These are phyloP conservation scores for Ridgeia piscesae DNA, from an alignment of 1,140 invertebrate genomes.

Conservation along the genomic window DNA sequence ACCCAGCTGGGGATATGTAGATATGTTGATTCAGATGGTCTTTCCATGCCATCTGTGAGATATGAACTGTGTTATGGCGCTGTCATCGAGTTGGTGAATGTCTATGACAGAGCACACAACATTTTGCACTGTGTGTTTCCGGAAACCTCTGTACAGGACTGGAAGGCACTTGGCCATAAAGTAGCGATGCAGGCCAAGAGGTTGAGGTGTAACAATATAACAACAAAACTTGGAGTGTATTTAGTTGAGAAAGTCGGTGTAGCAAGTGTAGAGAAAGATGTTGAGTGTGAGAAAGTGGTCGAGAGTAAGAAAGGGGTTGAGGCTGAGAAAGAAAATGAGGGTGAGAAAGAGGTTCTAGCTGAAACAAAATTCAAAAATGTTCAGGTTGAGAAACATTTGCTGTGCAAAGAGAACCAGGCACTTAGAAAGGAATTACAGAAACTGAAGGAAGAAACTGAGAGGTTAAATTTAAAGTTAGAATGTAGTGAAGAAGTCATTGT, in stretches of 20 bases:
- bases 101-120: not conserved
- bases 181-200: not conserved
- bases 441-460: constrained; percentile 7
- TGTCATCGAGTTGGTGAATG: not conserved
- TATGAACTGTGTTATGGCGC: constrained; percentile 2
- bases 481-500: not conserved
- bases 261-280: not conserved
- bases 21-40: not conserved
- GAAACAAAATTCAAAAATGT: too few species aligned
- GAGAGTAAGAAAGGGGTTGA: too few species aligned
- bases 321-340: too few species aligned
- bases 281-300: too few species aligned
- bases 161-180: constrained; percentile 1
- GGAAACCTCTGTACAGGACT: not conserved
- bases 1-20: not conserved
- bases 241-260: constrained; percentile 10
- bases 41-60: constrained; percentile 15
- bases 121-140: constrained; percentile 10
- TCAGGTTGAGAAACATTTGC: too few species aligned
- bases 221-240: constrained; percentile 11
- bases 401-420: not conserved
- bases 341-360: too few species aligned
- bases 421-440: not conserved
- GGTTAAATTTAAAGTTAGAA: constrained; percentile 13
- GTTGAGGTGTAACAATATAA: not conserved